phyloP scores from a whole-genome alignment of 2,888 invertebrate genomes.

The Lordiphosa fenestrarum region DNA sequence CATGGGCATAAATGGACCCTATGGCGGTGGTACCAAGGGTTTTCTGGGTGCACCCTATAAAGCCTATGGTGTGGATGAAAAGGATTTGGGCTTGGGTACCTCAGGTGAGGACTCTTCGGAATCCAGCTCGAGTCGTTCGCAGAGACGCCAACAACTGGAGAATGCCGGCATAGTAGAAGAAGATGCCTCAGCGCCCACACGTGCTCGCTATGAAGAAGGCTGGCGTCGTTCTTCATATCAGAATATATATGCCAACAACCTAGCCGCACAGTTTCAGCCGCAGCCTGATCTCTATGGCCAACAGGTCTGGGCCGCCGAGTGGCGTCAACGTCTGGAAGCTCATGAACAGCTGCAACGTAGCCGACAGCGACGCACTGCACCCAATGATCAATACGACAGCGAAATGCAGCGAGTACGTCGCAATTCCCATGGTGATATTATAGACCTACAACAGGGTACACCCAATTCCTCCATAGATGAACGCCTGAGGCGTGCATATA shows the following conservation, averaged over 20 bases:
- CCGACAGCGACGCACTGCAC: slow-evolving; percentile 29
- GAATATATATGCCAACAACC: slow-evolving; percentile 79
- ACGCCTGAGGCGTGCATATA: slow-evolving; percentile 64
- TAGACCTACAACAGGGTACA: slow-evolving; percentile 54
- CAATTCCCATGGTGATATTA: slow-evolving; percentile 57
- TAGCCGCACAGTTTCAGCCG: slow-evolving; percentile 81
- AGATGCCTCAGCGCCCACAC: slow-evolving; percentile 76
- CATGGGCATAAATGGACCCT: slow-evolving; percentile 82
- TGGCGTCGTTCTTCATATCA: slow-evolving; percentile 86
- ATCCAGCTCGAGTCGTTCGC: slow-evolving; percentile 88
- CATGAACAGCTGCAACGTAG: slow-evolving; percentile 61
- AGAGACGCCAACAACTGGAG: slow-evolving; percentile 82
- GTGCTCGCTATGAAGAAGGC: slow-evolving; percentile 85
- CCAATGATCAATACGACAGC: slow-evolving; percentile 60
- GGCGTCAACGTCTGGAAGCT: slow-evolving; percentile 72
- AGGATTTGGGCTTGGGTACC: slow-evolving; percentile 90
- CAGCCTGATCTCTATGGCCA: slow-evolving; percentile 86
- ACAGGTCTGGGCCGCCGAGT: slow-evolving; percentile 75
- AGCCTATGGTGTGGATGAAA: slow-evolving; percentile 84
- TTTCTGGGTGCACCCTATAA: slow-evolving; percentile 83
- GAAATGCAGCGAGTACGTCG: slow-evolving; percentile 65
- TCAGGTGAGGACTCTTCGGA: slow-evolving; percentile 93
- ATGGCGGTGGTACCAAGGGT: slow-evolving; percentile 78
- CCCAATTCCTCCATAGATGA: slow-evolving; percentile 74
- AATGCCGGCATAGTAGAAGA: slow-evolving; percentile 81